Base-by-base conservation (phyloP, 2,797 vertebrate genomes). In the Micrastur ruficollis region DNA sequence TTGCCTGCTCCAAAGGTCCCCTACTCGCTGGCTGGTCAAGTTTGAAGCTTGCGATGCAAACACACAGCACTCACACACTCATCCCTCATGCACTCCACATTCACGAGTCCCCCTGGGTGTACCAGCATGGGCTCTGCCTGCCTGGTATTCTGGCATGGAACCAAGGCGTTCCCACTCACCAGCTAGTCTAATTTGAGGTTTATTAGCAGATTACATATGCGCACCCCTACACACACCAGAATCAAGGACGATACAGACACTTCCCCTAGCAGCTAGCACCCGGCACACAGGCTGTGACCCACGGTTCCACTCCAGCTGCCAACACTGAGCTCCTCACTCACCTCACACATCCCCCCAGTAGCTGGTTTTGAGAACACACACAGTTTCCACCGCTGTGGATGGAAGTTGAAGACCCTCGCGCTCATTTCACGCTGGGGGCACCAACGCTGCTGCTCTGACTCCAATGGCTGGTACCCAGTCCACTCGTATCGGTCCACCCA, bases 271-370 rank as follows among this genome's bases (percentile, higher is more conserved):
- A 78, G 22, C 44, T 19, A 53, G n/a, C n/a, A 79, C 52, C 17
- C 46, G 25, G 29, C 21, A 46, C 25, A 32, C 1, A 1, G 21
- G 6, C 44, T 58, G 66, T 70, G 42, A 44, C 34, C 9, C 42
- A n/a, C 1, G 1, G 6, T 27, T 8, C 8, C 0, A 0, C 11
- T 53, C 10, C 46, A 40, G 7, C 21, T 3, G 2, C 38, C 29
- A 46, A 12, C 10, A 2, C 21, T 72, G 32, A 52, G 20, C 9
- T 65, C 23, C 38, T 50, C 22, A 50, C 8, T 62, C 6, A 49
- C 27, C 14, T 71, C 29, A 62, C 4, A 4, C 20, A 40, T 79
- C 20, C 23, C 29, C 29, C 5, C 20, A 66, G 29, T 59, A 53
- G 22, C 0, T 36, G 11, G 11, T 72, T 59, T 73, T 42, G 31